These are phyloP conservation scores for Toxotes lorentzi DNA, from an alignment of 2,797 vertebrate species.

Conservation along the genomic window DNA sequence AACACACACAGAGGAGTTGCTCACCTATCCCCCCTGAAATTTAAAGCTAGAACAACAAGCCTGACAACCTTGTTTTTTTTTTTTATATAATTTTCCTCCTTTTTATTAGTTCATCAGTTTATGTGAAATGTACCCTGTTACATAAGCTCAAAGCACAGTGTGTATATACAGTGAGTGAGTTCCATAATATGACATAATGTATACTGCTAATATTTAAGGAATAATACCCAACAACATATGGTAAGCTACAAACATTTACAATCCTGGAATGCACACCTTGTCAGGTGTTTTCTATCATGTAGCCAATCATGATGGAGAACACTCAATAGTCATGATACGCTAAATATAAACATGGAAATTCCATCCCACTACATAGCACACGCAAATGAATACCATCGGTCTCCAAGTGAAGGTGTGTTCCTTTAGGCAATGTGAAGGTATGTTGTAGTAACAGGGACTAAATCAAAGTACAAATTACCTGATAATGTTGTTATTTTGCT, in stretches of 20 bases:
- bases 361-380: no score
- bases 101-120: not conserved
- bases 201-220: not conserved
- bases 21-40: not conserved
- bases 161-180: not conserved
- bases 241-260: not conserved
- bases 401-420: not conserved
- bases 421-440: not conserved
- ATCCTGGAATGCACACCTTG: not conserved
- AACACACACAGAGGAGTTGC: constrained; percentile 12
- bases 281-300: not conserved
- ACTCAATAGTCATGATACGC: not conserved
- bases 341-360: not conserved
- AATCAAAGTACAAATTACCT: not conserved
- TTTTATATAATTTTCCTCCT: not conserved
- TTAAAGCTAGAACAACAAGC: no score
- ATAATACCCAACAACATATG: not conserved
- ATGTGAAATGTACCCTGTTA: not conserved
- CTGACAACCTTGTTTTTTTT: no score
- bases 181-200: not conserved
- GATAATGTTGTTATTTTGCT: not conserved
- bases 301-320: not conserved
- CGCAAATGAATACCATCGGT: not conserved
- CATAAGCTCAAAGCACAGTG: not conserved
- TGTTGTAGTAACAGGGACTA: not conserved